Evolutionary conservation across 2,797 vertebrate species (phyloP).

Genomic region (Pantherophis vulpinus): DNA sequence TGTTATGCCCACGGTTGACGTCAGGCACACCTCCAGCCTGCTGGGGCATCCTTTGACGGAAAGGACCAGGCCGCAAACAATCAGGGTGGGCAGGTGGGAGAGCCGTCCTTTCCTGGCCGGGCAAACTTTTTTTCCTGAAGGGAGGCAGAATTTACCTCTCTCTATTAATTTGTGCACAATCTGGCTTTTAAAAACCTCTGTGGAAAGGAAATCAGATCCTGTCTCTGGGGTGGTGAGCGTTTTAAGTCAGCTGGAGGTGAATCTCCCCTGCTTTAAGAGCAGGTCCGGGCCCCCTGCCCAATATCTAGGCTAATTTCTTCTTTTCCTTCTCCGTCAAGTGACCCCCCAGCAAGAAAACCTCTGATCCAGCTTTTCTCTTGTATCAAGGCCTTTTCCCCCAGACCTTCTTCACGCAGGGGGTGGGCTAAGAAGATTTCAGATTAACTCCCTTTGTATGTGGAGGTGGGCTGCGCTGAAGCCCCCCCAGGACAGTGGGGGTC

Average conservation of each 20-base stretch:
- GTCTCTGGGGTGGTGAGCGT: not conserved
- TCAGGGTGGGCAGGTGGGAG: too few species aligned
- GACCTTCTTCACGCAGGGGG: too few species aligned
- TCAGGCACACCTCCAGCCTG: not conserved
- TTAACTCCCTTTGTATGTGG: not conserved
- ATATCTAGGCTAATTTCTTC: not conserved
- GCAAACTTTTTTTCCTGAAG: not conserved
- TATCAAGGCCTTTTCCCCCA: too few species aligned
- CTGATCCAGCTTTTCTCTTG: too few species aligned
- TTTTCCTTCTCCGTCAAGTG: not conserved
- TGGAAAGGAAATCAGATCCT: not conserved
- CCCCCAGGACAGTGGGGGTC: too few species aligned
- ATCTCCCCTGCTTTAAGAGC: not conserved
- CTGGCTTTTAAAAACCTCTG: not conserved
- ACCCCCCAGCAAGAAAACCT: not conserved
- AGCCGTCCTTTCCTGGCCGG: not conserved
- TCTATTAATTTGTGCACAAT: not conserved
- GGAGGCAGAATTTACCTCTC: not conserved
- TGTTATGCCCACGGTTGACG: not conserved
- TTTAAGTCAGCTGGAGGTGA: not conserved
- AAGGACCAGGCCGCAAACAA: not conserved
- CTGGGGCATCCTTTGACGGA: too few species aligned
- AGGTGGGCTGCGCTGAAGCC: too few species aligned
- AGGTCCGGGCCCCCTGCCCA: not conserved
- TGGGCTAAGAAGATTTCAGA: slow-evolving; percentile 33